phyloP scores from a whole-genome alignment of 1,140 invertebrate genomes.

The Druon quercuslanigerum region DNA sequence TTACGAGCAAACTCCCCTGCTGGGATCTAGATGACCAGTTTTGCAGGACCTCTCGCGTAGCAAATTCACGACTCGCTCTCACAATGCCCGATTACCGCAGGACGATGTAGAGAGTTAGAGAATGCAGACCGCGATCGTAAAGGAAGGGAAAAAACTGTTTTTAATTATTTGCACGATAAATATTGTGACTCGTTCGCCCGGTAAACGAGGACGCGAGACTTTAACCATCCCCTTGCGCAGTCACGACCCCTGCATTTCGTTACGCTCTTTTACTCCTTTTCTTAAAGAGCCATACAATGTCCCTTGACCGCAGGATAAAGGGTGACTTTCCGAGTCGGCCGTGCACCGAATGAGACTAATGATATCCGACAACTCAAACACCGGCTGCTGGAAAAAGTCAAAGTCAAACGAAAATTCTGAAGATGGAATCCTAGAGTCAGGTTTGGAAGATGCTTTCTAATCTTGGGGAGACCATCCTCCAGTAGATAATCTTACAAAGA shows the following conservation, averaged over 20 bases:
- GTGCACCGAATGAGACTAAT: constrained; percentile 59
- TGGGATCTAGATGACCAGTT: constrained; percentile 48
- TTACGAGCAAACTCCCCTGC: constrained; percentile 34
- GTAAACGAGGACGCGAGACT: constrained; percentile 31
- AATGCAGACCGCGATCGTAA: constrained; percentile 9
- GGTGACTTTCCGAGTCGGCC: constrained; percentile 55
- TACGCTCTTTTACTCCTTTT: constrained; percentile 60
- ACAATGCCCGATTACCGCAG: constrained; percentile 53
- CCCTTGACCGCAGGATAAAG: constrained; percentile 59
- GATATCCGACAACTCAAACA: constrained; percentile 48
- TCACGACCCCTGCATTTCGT: constrained; percentile 54
- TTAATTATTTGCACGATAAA: constrained; percentile 60
- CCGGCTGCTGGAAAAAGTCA: constrained; percentile 14
- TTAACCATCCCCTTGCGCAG: constrained; percentile 38
- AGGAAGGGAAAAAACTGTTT: constrained; percentile 44
- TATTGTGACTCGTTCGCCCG: constrained; percentile 55
- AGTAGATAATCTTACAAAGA: no score
- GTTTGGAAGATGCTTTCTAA: no score
- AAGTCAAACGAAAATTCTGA: not conserved
- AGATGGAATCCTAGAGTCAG: no score
- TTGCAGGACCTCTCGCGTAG: constrained; percentile 42
- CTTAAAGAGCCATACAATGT: constrained; percentile 55
- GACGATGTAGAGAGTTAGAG: constrained; percentile 16
- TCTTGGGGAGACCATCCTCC: no score
- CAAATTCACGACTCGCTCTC: constrained; percentile 48